Conservation (phyloP, 1,140 invertebrate species). For the Scaptomyza montana region DNA sequence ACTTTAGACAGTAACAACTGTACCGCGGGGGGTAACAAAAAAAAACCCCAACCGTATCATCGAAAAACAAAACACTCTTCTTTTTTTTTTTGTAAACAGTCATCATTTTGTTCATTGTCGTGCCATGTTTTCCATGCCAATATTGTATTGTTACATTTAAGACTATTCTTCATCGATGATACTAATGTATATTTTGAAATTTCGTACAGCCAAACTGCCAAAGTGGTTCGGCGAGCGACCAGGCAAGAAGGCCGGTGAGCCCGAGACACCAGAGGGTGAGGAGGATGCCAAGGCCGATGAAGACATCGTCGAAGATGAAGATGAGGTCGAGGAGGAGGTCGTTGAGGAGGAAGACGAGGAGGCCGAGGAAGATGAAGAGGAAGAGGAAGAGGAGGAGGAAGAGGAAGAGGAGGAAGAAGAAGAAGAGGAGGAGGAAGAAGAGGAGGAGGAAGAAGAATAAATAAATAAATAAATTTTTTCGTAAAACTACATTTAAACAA, state of each 20-base stretch:
- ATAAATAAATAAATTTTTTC: conserved; percentile 84
- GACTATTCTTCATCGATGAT: background rate
- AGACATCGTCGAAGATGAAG: conserved; percentile 89
- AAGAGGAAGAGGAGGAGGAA: conserved; percentile 90
- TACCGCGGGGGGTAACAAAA: no score
- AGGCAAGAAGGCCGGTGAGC: conserved; percentile 94
- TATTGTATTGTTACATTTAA: background rate
- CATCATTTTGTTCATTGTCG: conserved; percentile 62
- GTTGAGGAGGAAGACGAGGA: conserved; percentile 90
- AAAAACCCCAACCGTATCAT: no score
- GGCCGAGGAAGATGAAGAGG: conserved; percentile 88
- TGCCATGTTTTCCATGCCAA: conserved; percentile 45
- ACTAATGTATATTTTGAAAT: background rate
- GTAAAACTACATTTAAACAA: conserved; percentile 82
- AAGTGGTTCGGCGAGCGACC: conserved; percentile 97
- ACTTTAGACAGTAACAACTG: background rate
- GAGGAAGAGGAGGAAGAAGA: conserved; percentile 88
- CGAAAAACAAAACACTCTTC: conserved; percentile 20
- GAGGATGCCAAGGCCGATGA: conserved; percentile 92
- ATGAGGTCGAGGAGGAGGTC: conserved; percentile 89
- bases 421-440: conserved; percentile 85
- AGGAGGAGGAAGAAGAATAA: conserved; percentile 87
- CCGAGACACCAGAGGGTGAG: conserved; percentile 94
- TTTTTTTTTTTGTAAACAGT: conserved; percentile 10
- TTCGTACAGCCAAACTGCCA: conserved; percentile 90